Base-by-base conservation (phyloP, 2,113 vertebrate genomes). In the Datnioides undecimradiatus region DNA sequence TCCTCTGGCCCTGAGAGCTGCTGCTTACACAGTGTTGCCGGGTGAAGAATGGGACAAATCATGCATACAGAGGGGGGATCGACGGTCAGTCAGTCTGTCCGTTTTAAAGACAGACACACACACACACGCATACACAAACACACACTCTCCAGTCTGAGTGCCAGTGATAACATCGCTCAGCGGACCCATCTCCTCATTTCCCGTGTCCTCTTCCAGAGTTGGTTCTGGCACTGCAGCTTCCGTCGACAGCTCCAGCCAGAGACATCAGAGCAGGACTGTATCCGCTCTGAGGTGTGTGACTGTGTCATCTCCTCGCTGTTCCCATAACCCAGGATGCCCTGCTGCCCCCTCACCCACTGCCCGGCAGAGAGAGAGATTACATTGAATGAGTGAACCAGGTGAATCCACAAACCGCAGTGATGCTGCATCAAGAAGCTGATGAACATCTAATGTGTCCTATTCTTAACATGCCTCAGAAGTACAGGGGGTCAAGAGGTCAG, bases 191-290 rank as follows among this genome's bases (percentile, higher is more conserved):
- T 78, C 75, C 58, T 73, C 64, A 69, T 81, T 90, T 89, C 90
- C 90, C 85, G 40, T 92, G 69, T 87, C 80, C 79, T 75, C 69
- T 70, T 87, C 83, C 87, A 91, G 65, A 91, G 91, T 93, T 93
- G 87, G 87, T 92, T 92, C 89, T 93, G 92, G 93, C 91, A 88
- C 82, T n/a, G 73, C 79, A 80, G 90, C 79, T 92, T 92, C 89
- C 85, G 89, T 79, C 74, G 55, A 74, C 77, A 86, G 79, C 66
- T 83, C 76, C 84, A 79, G 83, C 71, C 88, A 84, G 79, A 88
- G 74, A 84, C 72, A 90, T 80, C 73, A 87, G 81, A 78, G 77
- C 67, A 87, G 57, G 65, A 83, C 82, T 57, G 72, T 69, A 84
- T 89, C 75, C 74, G 74, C 80, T 66, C 59, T 27, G 82, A 86